Conservation (phyloP, 1,140 invertebrate genomes). For the Dendrolimus kikuchii region DNA sequence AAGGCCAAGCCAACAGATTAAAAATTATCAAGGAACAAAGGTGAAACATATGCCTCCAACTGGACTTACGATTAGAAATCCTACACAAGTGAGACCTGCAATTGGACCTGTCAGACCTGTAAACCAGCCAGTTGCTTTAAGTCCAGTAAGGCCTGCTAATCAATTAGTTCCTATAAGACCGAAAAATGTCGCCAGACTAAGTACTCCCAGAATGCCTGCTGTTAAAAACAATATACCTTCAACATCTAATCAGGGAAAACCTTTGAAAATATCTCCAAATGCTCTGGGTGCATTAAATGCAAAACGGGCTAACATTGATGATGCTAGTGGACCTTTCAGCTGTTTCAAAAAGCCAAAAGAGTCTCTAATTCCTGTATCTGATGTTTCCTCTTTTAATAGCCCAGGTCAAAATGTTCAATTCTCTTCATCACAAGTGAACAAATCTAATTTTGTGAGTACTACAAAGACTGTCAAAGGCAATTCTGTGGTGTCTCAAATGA, state of each 20-base stretch:
- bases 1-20: constrained; percentile 22
- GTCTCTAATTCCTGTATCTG: constrained; percentile 27
- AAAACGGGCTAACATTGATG: constrained; percentile 35
- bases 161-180: constrained; percentile 31
- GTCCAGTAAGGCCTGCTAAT: constrained; percentile 19
- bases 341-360: constrained; percentile 60
- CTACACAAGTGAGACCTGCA: constrained; percentile 14
- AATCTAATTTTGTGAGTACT: constrained; percentile 36
- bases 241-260: constrained; percentile 21
- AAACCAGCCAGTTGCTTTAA: constrained; percentile 34
- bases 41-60: constrained; percentile 31
- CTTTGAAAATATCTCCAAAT: constrained; percentile 42
- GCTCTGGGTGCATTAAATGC: constrained; percentile 19
- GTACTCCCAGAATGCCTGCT: constrained; percentile 22
- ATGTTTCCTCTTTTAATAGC: constrained; percentile 16
- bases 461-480: constrained; percentile 45
- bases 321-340: constrained; percentile 37
- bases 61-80: constrained; percentile 37
- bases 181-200: constrained; percentile 19
- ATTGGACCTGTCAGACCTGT: constrained; percentile 11
- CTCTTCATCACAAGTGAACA: constrained; percentile 32
- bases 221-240: constrained; percentile 24
- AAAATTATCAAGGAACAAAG: constrained; percentile 30
- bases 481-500: constrained; percentile 35
- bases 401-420: constrained; percentile 28